phyloP scores from a whole-genome alignment of 2,797 vertebrate species.

The Hippopotamyrus pictus region DNA sequence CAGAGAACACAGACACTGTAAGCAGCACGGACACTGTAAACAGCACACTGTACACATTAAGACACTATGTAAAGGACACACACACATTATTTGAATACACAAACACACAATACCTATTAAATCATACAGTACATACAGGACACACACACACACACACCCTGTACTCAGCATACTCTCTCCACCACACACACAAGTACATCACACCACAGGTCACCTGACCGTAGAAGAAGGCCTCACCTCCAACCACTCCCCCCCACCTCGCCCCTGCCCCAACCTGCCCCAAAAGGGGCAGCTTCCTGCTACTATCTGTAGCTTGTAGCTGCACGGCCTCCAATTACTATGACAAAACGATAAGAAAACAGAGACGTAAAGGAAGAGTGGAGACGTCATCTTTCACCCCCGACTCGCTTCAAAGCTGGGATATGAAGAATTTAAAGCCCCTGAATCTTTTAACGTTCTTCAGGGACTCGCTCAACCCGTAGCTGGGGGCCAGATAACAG shows the following conservation, averaged over 20 bases:
- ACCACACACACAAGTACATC: neutral
- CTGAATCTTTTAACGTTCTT: constrained; percentile 62
- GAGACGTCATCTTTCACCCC: constrained; percentile 46
- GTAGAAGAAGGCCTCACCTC: neutral
- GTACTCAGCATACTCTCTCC: neutral
- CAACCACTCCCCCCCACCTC: neutral
- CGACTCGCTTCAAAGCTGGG: constrained; percentile 59
- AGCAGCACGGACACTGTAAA: neutral
- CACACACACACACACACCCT: neutral
- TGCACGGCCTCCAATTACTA: constrained; percentile 36
- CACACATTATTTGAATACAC: neutral
- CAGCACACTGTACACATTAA: neutral
- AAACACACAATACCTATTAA: neutral
- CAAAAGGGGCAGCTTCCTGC: neutral
- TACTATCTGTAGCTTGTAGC: neutral
- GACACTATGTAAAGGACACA: neutral
- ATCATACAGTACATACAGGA: neutral
- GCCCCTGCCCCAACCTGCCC: neutral
- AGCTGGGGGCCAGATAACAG: constrained; percentile 49
- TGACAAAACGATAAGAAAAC: constrained; percentile 44
- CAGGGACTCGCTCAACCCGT: constrained; percentile 56
- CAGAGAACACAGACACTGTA: neutral
- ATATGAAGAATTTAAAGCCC: constrained; percentile 65
- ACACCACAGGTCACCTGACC: neutral
- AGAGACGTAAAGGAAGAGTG: constrained; percentile 37